phyloP scores from a whole-genome alignment of 2,113 vertebrate species.

The Bufo bufo region DNA sequence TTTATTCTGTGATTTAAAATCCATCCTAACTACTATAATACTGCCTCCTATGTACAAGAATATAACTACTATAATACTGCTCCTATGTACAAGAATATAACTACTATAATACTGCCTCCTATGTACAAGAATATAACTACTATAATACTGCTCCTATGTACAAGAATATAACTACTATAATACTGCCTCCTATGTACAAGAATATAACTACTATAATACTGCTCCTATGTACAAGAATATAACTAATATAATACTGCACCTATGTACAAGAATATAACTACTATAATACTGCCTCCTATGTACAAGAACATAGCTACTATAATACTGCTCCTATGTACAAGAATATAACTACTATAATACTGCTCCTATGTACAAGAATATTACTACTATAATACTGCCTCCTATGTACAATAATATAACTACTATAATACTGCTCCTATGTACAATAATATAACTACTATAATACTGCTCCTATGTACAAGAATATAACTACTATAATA shows the following conservation, averaged over 20 bases:
- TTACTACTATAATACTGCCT: slow-evolving; percentile 11
- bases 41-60: neutral
- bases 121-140: slow-evolving; percentile 4
- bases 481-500: slow-evolving; percentile 22
- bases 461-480: slow-evolving; percentile 5
- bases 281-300: neutral
- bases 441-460: slow-evolving; percentile 18
- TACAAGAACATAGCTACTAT: slow-evolving; percentile 8
- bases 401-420: slow-evolving; percentile 7
- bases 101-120: neutral
- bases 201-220: slow-evolving; percentile 7
- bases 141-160: slow-evolving; percentile 5
- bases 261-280: slow-evolving; percentile 1
- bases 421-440: slow-evolving; percentile 1
- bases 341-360: slow-evolving; percentile 23
- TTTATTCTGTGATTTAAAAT: too few species aligned
- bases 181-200: neutral
- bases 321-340: slow-evolving; percentile 2
- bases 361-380: neutral
- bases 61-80: neutral
- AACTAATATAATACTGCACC: neutral
- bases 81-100: neutral
- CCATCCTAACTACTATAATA: neutral
- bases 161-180: slow-evolving; percentile 10
- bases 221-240: neutral